phyloP scores from a whole-genome alignment of 2,797 vertebrate species.

The Choloepus didactylus region DNA sequence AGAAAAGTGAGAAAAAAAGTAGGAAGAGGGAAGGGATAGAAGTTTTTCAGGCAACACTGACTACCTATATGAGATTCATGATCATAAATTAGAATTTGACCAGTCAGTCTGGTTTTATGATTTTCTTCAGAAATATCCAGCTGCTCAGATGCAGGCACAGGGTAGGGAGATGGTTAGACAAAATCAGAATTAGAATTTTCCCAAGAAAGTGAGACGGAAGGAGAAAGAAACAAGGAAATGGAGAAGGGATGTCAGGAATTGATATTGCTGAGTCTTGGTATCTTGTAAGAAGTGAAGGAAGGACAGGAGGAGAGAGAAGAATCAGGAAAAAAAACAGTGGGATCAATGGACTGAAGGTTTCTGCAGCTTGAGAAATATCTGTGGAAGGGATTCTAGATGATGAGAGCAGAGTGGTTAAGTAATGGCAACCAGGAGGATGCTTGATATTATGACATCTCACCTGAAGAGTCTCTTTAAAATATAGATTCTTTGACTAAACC shows the following conservation, averaged over 20 bases:
- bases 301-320: rapidly evolving
- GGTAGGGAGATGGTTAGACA: neutral
- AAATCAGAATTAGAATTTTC: neutral
- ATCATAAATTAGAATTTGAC: constrained; percentile 6
- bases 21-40: neutral
- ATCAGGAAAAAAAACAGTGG: neutral
- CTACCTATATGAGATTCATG: neutral
- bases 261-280: neutral
- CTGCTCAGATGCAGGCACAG: neutral
- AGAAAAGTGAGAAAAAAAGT: neutral
- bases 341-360: neutral
- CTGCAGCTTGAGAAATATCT: neutral
- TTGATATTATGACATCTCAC: neutral
- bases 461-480: neutral
- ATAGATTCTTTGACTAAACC: neutral
- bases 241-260: neutral
- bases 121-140: constrained; percentile 11
- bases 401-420: neutral
- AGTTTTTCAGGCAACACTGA: neutral
- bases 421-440: neutral
- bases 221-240: neutral
- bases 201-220: neutral
- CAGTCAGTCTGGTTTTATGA: neutral
- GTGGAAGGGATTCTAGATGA: neutral
- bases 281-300: neutral